phyloP scores from a whole-genome alignment of 2,888 invertebrate species.

The Volucella bombylans region DNA sequence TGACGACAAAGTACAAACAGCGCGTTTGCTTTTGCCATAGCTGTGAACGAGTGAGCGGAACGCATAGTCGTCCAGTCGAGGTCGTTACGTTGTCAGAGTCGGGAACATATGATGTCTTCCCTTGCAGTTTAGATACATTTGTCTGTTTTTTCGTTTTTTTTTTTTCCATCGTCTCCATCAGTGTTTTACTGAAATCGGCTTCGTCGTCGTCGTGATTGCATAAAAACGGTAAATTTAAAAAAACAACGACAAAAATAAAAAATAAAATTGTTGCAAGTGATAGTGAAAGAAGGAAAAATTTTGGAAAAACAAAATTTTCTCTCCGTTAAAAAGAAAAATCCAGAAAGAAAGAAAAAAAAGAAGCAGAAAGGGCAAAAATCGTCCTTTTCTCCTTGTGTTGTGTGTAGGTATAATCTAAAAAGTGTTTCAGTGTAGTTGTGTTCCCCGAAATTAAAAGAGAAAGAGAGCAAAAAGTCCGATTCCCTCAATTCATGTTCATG shows the following conservation, averaged over 20 bases:
- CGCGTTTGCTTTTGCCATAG: constrained; percentile 25
- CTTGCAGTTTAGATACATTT: constrained; percentile 56
- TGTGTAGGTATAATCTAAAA: constrained; percentile 69
- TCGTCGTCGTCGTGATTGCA: constrained; percentile 38
- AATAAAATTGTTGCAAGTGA: constrained; percentile 10
- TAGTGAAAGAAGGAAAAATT: constrained; percentile 7
- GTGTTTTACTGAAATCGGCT: not conserved
- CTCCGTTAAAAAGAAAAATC: not conserved
- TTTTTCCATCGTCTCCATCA: not conserved
- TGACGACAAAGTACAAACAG: constrained; percentile 7
- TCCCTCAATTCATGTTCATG: not conserved
- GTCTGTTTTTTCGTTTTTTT: constrained; percentile 10
- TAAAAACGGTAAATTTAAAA: constrained; percentile 23
- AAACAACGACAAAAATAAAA: constrained; percentile 7
- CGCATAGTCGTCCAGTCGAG: constrained; percentile 73
- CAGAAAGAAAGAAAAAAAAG: not conserved
- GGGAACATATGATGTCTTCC: constrained; percentile 68
- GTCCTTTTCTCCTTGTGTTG: constrained; percentile 68
- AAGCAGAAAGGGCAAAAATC: constrained; percentile 17
- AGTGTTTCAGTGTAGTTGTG: constrained; percentile 51
- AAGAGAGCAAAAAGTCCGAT: constrained; percentile 62
- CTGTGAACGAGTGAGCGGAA: constrained; percentile 68
- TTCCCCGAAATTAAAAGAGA: constrained; percentile 57
- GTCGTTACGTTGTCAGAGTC: constrained; percentile 74
- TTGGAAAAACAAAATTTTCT: not conserved